Percentiles rank a stretch among this genome's conserved stretches.
phyloP scores from a whole-genome alignment of 2,888 invertebrate species.

The Cordilura impudica region DNA sequence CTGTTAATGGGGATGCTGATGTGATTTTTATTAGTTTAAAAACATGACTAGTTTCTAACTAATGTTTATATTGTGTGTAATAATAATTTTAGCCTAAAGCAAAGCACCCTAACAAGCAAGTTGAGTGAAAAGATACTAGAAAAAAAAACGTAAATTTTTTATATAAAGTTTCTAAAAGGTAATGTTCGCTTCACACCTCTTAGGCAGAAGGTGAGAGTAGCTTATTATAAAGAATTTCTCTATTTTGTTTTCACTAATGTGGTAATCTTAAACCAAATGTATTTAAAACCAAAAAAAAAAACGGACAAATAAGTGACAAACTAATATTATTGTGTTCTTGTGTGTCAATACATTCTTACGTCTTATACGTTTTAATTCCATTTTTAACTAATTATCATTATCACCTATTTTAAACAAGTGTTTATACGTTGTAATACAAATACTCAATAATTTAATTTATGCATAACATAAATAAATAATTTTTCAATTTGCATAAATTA shows the following conservation, averaged over 20 bases:
- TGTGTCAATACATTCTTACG: too few relatives aligned
- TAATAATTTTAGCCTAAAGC: slow-evolving; percentile 1
- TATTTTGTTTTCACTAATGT: too few relatives aligned
- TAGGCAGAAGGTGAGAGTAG: too few relatives aligned
- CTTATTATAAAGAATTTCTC: too few relatives aligned
- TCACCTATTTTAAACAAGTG: not conserved
- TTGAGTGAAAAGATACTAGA: too few relatives aligned
- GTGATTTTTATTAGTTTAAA: slow-evolving; percentile 57
- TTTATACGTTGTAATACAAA: slow-evolving; percentile 55
- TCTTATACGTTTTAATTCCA: not conserved
- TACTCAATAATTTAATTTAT: slow-evolving; percentile 62
- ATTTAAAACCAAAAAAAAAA: too few relatives aligned
- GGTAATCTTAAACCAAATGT: too few relatives aligned
- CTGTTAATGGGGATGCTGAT: slow-evolving; percentile 57
- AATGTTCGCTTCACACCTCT: too few relatives aligned
- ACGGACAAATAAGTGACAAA: too few relatives aligned
- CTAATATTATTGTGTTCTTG: too few relatives aligned
- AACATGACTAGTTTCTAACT: slow-evolving; percentile 31
- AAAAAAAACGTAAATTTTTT: too few relatives aligned
- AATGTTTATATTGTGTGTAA: not conserved
- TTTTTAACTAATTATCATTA: not conserved
- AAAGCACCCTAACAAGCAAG: not conserved
- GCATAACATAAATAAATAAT: slow-evolving; percentile 62
- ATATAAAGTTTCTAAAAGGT: too few relatives aligned
- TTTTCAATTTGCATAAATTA: slow-evolving; percentile 63